phyloP scores from a whole-genome alignment of 2,888 invertebrate species.

The Tridacna crocea region DNA sequence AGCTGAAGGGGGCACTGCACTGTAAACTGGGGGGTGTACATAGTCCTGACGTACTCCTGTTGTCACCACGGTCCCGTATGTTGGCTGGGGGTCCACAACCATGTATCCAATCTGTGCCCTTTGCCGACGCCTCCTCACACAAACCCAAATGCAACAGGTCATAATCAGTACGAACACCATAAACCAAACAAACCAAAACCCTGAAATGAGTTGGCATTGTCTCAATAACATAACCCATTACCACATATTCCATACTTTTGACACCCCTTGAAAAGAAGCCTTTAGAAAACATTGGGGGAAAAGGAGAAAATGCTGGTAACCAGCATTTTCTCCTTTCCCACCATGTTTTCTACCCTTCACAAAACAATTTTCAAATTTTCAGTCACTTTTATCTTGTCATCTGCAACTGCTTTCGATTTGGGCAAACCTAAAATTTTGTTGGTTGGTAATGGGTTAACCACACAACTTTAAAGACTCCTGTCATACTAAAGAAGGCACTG shows the following conservation, averaged over 20 bases:
- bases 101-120: slow-evolving; percentile 62
- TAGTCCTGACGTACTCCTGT: slow-evolving; percentile 3
- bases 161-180: slow-evolving; percentile 61
- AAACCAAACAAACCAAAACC: slow-evolving; percentile 74
- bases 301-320: background rate
- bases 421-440: too few species aligned
- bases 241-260: too few species aligned
- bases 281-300: slow-evolving; percentile 9
- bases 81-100: slow-evolving; percentile 49
- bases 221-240: background rate
- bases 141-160: slow-evolving; percentile 63
- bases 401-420: too few species aligned
- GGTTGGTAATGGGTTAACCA: too few species aligned
- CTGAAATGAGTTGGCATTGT: slow-evolving; percentile 49
- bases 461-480: too few species aligned
- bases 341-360: too few species aligned
- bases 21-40: slow-evolving; percentile 12
- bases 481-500: too few species aligned
- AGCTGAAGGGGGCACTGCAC: slow-evolving; percentile 50
- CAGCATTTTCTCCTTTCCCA: too few species aligned
- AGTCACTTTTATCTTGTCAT: too few species aligned
- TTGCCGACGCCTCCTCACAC: slow-evolving; percentile 57
- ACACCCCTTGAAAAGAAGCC: too few species aligned
- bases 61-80: slow-evolving; percentile 62
- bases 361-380: too few species aligned